These are phyloP conservation scores for Limonius californicus DNA, from an alignment of 1,140 invertebrate species.

Conservation along the genomic window DNA sequence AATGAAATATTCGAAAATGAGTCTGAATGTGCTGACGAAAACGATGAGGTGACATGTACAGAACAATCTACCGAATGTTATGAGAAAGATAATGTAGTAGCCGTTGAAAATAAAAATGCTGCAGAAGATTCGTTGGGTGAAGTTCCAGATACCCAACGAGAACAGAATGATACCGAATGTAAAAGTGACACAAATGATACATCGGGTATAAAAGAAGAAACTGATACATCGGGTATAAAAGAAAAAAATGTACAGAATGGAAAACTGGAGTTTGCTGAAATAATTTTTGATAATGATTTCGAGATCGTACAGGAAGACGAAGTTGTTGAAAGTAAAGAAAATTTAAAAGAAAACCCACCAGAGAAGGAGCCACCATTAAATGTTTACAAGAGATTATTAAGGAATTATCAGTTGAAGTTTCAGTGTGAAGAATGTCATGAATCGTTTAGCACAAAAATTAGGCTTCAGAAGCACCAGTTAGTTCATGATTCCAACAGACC, in stretches of 20 bases:
- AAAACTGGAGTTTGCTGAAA: neutral
- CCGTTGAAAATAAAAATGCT: too few relatives aligned
- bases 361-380: too few relatives aligned
- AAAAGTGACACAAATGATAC: neutral
- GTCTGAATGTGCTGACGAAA: constrained; percentile 19
- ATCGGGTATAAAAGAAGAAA: too few relatives aligned
- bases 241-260: neutral
- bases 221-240: too few relatives aligned
- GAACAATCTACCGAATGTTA: too few relatives aligned
- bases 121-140: too few relatives aligned
- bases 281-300: neutral
- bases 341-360: too few relatives aligned
- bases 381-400: constrained; percentile 5
- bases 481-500: neutral
- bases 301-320: neutral
- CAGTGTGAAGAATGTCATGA: constrained; percentile 1
- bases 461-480: neutral
- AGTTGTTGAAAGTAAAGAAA: neutral
- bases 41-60: neutral
- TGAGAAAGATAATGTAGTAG: too few relatives aligned
- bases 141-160: too few relatives aligned
- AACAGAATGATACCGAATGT: neutral
- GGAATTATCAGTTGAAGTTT: constrained; percentile 7
- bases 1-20: constrained; percentile 21
- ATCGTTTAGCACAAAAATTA: neutral